These are phyloP conservation scores for Panagrolaimus sp. DNA, from an alignment of 1,140 invertebrate species.

Conservation along the genomic window DNA sequence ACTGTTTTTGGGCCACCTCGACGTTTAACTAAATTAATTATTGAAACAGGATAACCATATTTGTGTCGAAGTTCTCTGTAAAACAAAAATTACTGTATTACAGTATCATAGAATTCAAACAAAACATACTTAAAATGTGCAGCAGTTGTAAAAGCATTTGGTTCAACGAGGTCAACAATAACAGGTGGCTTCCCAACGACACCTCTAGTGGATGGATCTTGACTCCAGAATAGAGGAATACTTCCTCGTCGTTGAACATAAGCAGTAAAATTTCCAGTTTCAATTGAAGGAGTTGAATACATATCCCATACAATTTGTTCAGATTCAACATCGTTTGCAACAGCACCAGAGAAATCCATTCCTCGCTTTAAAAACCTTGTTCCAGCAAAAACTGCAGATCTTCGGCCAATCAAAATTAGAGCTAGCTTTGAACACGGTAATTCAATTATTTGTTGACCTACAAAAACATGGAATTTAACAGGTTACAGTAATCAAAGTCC, in stretches of 20 bases:
- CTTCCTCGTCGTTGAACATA: slow-evolving; percentile 56
- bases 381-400: slow-evolving; percentile 55
- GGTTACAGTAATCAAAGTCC: slow-evolving; percentile 3
- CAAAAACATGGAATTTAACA: slow-evolving; percentile 23
- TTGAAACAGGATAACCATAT: slow-evolving; percentile 55
- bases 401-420: slow-evolving; percentile 48
- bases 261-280: slow-evolving; percentile 45
- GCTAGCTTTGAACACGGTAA: slow-evolving; percentile 51
- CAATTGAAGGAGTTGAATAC: slow-evolving; percentile 34
- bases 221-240: slow-evolving; percentile 59
- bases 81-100: background rate
- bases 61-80: slow-evolving; percentile 50
- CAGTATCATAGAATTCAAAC: background rate
- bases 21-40: slow-evolving; percentile 57
- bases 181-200: slow-evolving; percentile 59
- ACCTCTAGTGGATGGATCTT: slow-evolving; percentile 49
- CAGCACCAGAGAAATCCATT: slow-evolving; percentile 51
- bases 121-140: slow-evolving; percentile 43
- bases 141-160: slow-evolving; percentile 55
- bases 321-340: slow-evolving; percentile 59
- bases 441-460: slow-evolving; percentile 49
- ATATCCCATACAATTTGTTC: slow-evolving; percentile 57
- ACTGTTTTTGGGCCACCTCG: slow-evolving; percentile 44
- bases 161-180: slow-evolving; percentile 47
- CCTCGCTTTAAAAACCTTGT: slow-evolving; percentile 57